Evolutionary conservation across 2,797 vertebrate genomes (phyloP), one percentile per base, ranked within the genome.

Genomic region (Sphenopsis melanotis): DNA sequence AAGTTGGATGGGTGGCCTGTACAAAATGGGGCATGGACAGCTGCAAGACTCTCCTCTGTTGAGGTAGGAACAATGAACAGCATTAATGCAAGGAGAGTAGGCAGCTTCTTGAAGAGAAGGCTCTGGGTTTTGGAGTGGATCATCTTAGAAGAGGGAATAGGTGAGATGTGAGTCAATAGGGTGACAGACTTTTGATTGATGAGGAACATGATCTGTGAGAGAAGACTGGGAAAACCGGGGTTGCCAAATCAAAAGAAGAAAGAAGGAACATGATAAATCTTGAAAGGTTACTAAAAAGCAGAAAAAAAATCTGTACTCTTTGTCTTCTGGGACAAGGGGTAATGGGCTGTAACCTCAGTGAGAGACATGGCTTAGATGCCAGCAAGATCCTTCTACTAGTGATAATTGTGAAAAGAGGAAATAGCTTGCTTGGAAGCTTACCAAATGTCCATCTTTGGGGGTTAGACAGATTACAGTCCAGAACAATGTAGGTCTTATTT

Each of bases 391-490:
- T 92, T 89, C 74, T 85, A 20, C 47, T 76, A 34, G 50, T 68
- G 34, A 71, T 92, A 96, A 92, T 64, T 72, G 49, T 13, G 2
- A 50, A 85, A 92, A 66, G 64, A 56, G 85, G 87, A 96, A 91
- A 93, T 83, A 93, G 57, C 44, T 70, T 92, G 41, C 42, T 68
- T 93, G 84, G 95, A 92, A 93, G 34, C 37, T 91, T 93, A 92
- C 68, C 91, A 95, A 66, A 80, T 80, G 15, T 60, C 85, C 68
- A 74, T 69, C 60, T 60, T 76, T 77, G 37, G 56, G 41, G 41
- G 44, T 85, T 92, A 85, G 84, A 32, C 59, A 76, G 47, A 36
- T 89, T 79, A 23, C 34, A 71, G 52, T 69, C 63, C 70, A 82
- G 41, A 76, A 56, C 66, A 91, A 56, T 0, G 0, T 63, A 68